Evolutionary conservation across 2,113 vertebrate species (phyloP), one percentile per base, ranked within the genome.

Genomic region (Bucco capensis): DNA sequence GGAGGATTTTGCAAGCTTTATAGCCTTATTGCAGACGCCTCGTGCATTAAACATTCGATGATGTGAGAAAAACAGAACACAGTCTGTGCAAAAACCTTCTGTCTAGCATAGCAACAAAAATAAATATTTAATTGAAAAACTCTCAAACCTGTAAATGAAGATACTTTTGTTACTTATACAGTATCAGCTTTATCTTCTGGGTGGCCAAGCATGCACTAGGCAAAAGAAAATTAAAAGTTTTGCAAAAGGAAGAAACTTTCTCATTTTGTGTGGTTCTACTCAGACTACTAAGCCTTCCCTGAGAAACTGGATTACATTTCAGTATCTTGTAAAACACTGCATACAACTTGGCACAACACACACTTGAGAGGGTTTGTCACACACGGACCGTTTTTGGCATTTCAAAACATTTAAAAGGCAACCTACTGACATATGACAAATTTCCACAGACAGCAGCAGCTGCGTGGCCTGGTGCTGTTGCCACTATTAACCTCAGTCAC

Each of bases 401-500:
- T 92, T 90, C 51, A 75, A 92, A 94, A 78, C 18, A 81, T 79
- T 95, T 90, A 85, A 86, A 93, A 95, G 51, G 56, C 46, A 84
- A 47, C 54, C 84, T 61, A 67, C 76, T 79, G 82, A 73, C 83
- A 96, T 71, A 73, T 46, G 84, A 93, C 65, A 96, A 88, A 93
- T 86, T 88, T 86, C 87, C 75, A 83, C 5, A 3, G 95, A 82
- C 94, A 95, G 91, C 77, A 89, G 88, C 92, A 95, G 94, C 94
- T 96, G 90, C 75, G 25, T 24, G 54, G 87, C 83, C 73, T 77
- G 75, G 88, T 88, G 47, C 35, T 92, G 73, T 79, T 93, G 89
- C 93, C 92, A 91, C 69, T 72, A 90, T 97, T 95, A 92, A 91
- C 94, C 94, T 94, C 84, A 65, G 83, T 66, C 88, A 83, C 72